A percentile compares a stretch with the other conserved stretches of the same genome.
Evolutionary conservation across 2,113 vertebrate genomes (phyloP).

Genomic region (Callipepla squamata): DNA sequence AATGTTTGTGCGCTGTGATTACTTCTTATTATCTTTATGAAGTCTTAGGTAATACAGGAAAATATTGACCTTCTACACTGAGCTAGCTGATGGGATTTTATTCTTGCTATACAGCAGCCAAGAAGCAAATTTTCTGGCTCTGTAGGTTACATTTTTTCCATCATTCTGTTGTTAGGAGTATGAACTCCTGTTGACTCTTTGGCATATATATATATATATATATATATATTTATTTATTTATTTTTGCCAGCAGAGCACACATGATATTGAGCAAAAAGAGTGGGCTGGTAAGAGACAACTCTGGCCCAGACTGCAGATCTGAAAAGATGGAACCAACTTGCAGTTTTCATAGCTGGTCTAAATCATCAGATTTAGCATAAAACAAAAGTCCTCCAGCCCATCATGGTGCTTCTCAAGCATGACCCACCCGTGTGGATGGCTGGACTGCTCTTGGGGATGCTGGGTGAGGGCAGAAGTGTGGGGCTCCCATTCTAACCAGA

Average conservation of each 20-base stretch:
- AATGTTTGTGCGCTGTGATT: background rate
- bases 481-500: fast-evolving
- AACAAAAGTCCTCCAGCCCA: background rate
- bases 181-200: background rate
- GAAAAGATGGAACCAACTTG: background rate
- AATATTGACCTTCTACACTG: background rate
- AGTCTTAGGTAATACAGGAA: background rate
- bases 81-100: background rate
- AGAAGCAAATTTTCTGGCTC: background rate
- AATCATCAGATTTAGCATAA: background rate
- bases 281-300: background rate
- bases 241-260: constrained; percentile 2
- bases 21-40: background rate
- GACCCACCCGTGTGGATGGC: background rate
- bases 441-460: background rate
- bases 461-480: background rate
- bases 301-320: background rate
- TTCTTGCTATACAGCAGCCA: background rate
- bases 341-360: background rate
- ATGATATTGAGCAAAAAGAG: background rate
- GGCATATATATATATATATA: background rate
- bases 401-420: fast-evolving
- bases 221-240: background rate
- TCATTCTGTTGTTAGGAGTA: background rate
- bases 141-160: background rate